These are phyloP conservation scores for Metalampra italica DNA, from an alignment of 2,888 invertebrate species.

Conservation along the genomic window DNA sequence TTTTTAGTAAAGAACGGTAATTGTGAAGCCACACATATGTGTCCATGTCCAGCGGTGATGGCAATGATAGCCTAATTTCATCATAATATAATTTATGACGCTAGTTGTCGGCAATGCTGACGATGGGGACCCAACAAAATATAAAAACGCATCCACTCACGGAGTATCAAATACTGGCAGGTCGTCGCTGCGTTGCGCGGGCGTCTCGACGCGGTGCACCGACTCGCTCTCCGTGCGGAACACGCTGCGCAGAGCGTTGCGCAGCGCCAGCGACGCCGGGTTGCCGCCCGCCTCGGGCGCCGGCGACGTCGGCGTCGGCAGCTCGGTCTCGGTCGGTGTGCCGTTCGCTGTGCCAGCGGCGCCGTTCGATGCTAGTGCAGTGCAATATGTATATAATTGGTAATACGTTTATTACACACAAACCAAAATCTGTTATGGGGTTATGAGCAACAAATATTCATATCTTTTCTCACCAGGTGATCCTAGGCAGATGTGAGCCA, in stretches of 20 bases:
- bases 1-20: neutral
- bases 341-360: slow-evolving; percentile 39
- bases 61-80: too few relatives aligned
- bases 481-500: slow-evolving; percentile 58
- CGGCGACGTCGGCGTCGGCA: slow-evolving; percentile 64
- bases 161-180: slow-evolving; percentile 59
- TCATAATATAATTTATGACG: too few relatives aligned
- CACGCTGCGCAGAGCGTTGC: slow-evolving; percentile 64
- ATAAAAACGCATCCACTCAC: slow-evolving; percentile 31
- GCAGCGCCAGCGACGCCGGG: slow-evolving; percentile 54
- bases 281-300: slow-evolving; percentile 49
- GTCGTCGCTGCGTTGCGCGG: slow-evolving; percentile 47
- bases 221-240: slow-evolving; percentile 52
- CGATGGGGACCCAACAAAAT: too few relatives aligned
- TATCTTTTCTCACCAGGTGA: slow-evolving; percentile 39
- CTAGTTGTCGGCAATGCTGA: too few relatives aligned
- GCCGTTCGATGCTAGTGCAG: slow-evolving; percentile 23
- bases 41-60: too few relatives aligned
- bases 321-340: slow-evolving; percentile 61
- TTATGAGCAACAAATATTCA: neutral
- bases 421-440: too few relatives aligned
- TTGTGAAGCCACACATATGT: too few relatives aligned
- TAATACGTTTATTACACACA: neutral
- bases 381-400: too few relatives aligned
- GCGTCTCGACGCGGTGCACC: slow-evolving; percentile 30